Base-by-base conservation (phyloP, 2,113 vertebrate genomes). In the Cavia aperea region DNA sequence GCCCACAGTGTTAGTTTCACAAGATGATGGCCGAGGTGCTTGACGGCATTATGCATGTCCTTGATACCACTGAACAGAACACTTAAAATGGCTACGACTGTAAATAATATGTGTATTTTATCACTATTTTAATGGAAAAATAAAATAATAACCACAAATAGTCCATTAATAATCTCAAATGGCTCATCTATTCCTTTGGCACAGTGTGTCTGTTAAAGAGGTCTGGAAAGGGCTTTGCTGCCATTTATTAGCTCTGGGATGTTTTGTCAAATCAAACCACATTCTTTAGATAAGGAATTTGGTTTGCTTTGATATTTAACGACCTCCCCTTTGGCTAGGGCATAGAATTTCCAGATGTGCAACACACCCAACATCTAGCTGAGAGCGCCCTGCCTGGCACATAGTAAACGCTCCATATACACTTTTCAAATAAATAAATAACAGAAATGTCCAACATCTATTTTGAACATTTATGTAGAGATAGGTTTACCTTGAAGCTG, bases 221-320 rank as follows among this genome's bases (percentile, higher is more conserved):
- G 29, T 89, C 91, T 91, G 63, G 26, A 49, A 90, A 94, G 92
- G n/a, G 51, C 77, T 93, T 88, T 31, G 58, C 49, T 49, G 43
- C 51, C 65, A 70, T 94, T 95, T 89, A 89, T 91, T 92, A 91
- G 81, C 93, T 95, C 94, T 60, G 81, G 58, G 93, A 81, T 92
- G 56, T 86, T 93, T 91, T 95, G 78, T 93, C 92, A 93, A 93
- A 95, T 95, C 89, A 92, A 95, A 93, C 77, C 78, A 91, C 91
- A 96, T 96, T 97, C 96, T 96, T 95, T 88, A 96, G 94, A 96
- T 96, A 96, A 96, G 85, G 36, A 56, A 65, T 93, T 85, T 73
- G n/a, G 84, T 86, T 95, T 87, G 84, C 94, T 95, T 95, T 96
- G 89, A 89, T 96, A 92, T 89, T 68, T 93, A 89, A 79, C 89